Conservation (phyloP, 2,113 vertebrate genomes). For the Strix uralensis region DNA sequence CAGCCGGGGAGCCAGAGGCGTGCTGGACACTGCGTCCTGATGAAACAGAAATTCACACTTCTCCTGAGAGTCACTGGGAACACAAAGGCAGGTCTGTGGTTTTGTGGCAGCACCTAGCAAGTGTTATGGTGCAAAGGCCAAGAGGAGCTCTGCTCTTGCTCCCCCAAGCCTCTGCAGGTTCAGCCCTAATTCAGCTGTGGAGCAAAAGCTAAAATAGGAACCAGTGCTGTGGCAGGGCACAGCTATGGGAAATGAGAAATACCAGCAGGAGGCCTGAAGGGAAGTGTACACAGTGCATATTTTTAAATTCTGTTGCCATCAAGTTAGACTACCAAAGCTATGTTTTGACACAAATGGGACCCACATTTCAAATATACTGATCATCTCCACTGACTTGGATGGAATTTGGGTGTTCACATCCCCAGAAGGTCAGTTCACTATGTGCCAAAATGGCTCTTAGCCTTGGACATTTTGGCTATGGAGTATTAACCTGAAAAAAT, state of each 20-base stretch:
- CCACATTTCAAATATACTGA: background rate
- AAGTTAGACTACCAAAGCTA: background rate
- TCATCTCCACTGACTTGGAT: background rate
- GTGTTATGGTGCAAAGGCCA: fast-evolving
- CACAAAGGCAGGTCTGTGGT: background rate
- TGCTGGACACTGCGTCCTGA: fast-evolving
- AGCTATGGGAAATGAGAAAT: background rate
- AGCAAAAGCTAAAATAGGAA: background rate
- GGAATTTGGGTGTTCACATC: background rate
- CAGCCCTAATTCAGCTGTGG: background rate
- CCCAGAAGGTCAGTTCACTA: background rate
- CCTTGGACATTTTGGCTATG: background rate
- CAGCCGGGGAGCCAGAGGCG: fast-evolving
- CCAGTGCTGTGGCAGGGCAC: fast-evolving
- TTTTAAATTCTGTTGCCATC: background rate
- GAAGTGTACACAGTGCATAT: background rate
- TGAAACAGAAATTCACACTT: background rate
- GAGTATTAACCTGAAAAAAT: background rate
- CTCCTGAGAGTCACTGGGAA: background rate
- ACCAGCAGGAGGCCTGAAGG: background rate
- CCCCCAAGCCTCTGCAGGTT: background rate
- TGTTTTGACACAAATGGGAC: background rate
- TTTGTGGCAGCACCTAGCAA: background rate
- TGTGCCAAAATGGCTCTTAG: background rate
- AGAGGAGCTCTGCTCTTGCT: fast-evolving